Base-by-base conservation (phyloP, 1,140 invertebrate genomes). In the Cherax destructor region DNA sequence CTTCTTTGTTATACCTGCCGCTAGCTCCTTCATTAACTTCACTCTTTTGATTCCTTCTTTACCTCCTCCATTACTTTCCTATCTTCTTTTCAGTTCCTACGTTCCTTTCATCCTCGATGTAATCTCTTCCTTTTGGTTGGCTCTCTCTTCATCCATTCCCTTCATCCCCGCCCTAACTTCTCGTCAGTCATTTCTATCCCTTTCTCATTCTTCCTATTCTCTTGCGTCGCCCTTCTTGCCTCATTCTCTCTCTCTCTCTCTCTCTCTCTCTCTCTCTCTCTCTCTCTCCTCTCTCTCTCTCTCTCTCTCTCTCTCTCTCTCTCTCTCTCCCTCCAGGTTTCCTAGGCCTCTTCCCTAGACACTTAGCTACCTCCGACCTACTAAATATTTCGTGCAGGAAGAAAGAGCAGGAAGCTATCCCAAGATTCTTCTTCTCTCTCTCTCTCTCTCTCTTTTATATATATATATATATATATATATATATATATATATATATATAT, bases 311-410 rank as follows among this genome's bases (percentile, higher is more conserved):
- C 24, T 24, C 80, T 1, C 4, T 5, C 41, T 3, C 83, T 74
- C 65, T 11, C 59, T 86, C 47, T 18, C 41, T 86, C 83, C 41
- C 65, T 74, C 83, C 21, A 24, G 9, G 13, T 30, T 41, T 78
- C 76, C 5, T 78, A 69, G 21, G 13, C 65, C 81, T 61, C 30
- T 47, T 50, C 49, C 81, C 24, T 30, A 7, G 30, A 59, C 24
- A 56, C n/a, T n/a, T 11, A 47, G 59, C 3, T 65, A 74, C 61
- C 65, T 85, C 83, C 65, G 10, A 59, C 65, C 83, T 85, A 21
- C 61, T 85, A 74, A 85, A 85, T 85, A 85, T 85, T 85, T 85
- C 4, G 61, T 85, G 21, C 50, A 69, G 59, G 81, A 72, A 21
- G 65, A 49, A 7, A 16, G n/a, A 24, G 4, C 30, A 84, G 56